Percentiles rank a stretch among this genome's conserved stretches.
These are phyloP conservation scores for Trichogramma pretiosum DNA, from an alignment of 1,140 invertebrate genomes.

Conservation along the genomic window DNA sequence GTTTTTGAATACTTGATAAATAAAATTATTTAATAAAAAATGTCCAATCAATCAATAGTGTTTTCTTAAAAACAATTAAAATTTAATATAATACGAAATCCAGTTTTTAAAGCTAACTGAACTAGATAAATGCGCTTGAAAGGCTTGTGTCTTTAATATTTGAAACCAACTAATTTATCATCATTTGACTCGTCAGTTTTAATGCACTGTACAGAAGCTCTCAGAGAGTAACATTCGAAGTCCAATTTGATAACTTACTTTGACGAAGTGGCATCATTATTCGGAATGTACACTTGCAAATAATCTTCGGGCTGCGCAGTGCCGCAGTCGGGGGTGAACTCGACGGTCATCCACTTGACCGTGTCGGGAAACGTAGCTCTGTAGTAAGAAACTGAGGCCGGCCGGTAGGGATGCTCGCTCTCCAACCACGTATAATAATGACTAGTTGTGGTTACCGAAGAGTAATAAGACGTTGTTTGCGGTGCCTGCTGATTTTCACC, in stretches of 20 bases:
- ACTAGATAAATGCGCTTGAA: no score
- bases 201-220: no score
- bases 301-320: conserved; percentile 91
- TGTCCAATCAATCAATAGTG: no score
- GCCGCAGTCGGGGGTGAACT: conserved; percentile 86
- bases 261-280: conserved; percentile 21
- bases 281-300: conserved; percentile 78
- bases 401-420: conserved; percentile 94
- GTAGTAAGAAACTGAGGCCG: conserved; percentile 78
- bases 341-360: conserved; percentile 85
- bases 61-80: conserved; percentile 5
- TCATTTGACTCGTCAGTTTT: no score
- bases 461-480: neutral
- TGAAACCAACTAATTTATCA: no score
- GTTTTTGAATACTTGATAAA: no score
- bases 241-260: conserved; percentile 24
- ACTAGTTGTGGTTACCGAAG: conserved; percentile 55
- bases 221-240: no score
- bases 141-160: no score
- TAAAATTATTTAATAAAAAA: no score
- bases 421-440: conserved; percentile 87
- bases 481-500: conserved; percentile 1
- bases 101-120: no score
- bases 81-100: neutral
- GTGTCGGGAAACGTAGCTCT: conserved; percentile 80